Base-by-base conservation (phyloP, 2,797 vertebrate genomes). In the Acanthopagrus latus region DNA sequence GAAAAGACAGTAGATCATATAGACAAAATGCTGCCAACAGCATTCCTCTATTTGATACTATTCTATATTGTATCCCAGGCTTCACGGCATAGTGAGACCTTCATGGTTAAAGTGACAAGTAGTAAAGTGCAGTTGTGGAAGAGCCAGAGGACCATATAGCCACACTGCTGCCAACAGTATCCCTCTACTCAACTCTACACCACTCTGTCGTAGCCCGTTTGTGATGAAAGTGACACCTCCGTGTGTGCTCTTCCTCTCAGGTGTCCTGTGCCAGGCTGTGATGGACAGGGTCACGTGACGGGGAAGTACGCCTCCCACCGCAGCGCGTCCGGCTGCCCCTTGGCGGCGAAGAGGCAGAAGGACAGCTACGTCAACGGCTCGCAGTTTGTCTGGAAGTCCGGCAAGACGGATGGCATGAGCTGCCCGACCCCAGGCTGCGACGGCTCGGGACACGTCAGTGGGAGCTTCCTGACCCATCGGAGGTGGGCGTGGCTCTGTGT, bases 241-340 rank as follows among this genome's bases (percentile, higher is more conserved):
- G 7, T 25, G 27, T 59, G 7, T 33, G 16, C 4, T 11, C 14
- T 2, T 9, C 20, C 74, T 57, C 56, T 7, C 83, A 99, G 98
- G 95, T 99, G 98, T 95, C 98, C 98, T 0, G 98, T 99, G 60
- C 98, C 98, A 1, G 98, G 98, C 75, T 99, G 98, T 82, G 98
- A 99, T 21, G 98, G 98, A 73, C 98, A 99, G 94, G 98, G 98
- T 90, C 98, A 99, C 33, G 98, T 99, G 94, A 99, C 98, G 0
- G 98, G 98, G 78, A 99, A 99, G 94, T 99, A 99, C 9, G 98
- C 97, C 0, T 99, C 98, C 23, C 98, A 99, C 90, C 98, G 98
- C 95, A 99, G 97, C 29, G 98, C 98, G 0, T 99, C 97, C 0
- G 98, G 98, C 71, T 99, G 98, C 94, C 98, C 98, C 27, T 91